Conservation (phyloP, 2,113 vertebrate species). For the Eidolon helvum region DNA sequence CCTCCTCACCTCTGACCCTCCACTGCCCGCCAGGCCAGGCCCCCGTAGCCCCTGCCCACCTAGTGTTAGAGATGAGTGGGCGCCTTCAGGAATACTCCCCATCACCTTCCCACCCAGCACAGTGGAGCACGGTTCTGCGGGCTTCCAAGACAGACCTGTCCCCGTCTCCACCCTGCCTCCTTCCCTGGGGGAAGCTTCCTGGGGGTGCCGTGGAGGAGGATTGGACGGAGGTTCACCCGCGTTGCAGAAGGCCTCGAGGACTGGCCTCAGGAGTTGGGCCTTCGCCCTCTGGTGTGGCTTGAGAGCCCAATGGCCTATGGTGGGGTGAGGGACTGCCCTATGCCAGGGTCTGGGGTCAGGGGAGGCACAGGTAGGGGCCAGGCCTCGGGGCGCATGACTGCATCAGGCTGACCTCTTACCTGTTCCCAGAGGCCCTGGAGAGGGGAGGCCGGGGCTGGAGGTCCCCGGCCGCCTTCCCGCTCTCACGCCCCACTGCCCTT, state of each 20-base stretch:
- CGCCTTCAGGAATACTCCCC: not conserved
- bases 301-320: not conserved
- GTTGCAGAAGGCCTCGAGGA: not conserved
- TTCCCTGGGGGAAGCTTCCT: not conserved
- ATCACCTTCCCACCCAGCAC: not conserved
- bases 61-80: not conserved
- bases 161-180: too few relatives aligned
- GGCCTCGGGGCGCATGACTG: not conserved
- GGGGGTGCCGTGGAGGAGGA: not conserved
- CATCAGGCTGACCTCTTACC: not conserved
- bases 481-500: not conserved
- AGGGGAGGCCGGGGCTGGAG: not conserved
- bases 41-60: not conserved
- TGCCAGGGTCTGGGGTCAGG: not conserved
- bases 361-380: not conserved
- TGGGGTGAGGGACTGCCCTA: too few relatives aligned
- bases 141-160: not conserved
- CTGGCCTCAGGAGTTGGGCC: not conserved
- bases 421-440: not conserved
- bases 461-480: not conserved
- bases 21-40: too few relatives aligned
- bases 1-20: too few relatives aligned
- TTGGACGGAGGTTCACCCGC: fast-evolving
- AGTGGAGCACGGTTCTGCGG: not conserved
- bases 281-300: not conserved